A percentile compares a stretch with the other conserved stretches of the same genome.
These are phyloP conservation scores for Bergia sp. DNA, from an alignment of 92 coral and sea anemone species.

Conservation along the genomic window DNA sequence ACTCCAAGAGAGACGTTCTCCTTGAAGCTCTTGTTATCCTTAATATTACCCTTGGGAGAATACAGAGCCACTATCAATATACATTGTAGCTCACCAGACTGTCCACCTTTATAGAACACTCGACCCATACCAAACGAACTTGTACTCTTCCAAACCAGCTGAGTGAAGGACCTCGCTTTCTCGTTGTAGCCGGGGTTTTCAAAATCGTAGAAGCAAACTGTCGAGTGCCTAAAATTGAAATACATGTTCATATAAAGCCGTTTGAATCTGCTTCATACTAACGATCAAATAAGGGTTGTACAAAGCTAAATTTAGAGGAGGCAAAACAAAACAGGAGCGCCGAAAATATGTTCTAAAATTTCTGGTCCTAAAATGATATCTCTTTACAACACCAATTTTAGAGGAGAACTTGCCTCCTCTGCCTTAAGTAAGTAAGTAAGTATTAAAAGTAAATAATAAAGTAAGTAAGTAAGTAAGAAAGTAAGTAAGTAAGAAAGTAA, in stretches of 20 bases:
- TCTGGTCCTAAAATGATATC: too few species aligned
- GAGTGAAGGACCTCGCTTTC: constrained; percentile 26
- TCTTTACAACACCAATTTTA: too few species aligned
- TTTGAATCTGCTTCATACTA: background rate
- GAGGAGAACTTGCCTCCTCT: too few species aligned
- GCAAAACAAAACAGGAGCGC: background rate
- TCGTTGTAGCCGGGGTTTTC: constrained; percentile 29
- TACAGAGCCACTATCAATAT: constrained; percentile 17
- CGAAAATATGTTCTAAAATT: background rate
- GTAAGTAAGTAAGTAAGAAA: too few species aligned
- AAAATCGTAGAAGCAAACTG: constrained; percentile 41
- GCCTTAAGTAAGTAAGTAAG: too few species aligned
- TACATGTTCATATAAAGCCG: background rate
- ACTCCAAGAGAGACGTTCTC: constrained; percentile 18
- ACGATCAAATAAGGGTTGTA: too few species aligned
- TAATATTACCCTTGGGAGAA: constrained; percentile 19
- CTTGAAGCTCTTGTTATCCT: background rate
- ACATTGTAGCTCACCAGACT: background rate
- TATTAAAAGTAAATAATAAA: too few species aligned
- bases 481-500: too few species aligned
- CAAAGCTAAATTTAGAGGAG: background rate
- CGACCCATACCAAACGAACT: constrained; percentile 22
- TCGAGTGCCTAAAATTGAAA: constrained; percentile 17
- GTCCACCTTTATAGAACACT: constrained; percentile 8
- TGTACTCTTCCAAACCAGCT: constrained; percentile 39